These are phyloP conservation scores for Trichopria drosophilae DNA, from an alignment of 2,888 invertebrate genomes.

Conservation along the genomic window DNA sequence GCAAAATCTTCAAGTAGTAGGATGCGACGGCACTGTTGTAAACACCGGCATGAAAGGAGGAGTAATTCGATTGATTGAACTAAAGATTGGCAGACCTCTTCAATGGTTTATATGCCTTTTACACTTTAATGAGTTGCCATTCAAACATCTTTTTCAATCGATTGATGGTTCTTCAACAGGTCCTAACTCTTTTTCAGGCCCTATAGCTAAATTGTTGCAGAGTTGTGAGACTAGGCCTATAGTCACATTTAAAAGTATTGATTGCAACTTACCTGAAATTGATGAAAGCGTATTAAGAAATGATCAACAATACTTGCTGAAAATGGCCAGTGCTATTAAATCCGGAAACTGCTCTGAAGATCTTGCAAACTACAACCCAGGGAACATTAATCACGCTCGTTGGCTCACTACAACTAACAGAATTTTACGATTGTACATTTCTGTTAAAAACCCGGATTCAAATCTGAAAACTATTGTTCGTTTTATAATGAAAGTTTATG, in stretches of 20 bases:
- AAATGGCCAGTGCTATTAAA: constrained; percentile 13
- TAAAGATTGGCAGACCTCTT: background rate
- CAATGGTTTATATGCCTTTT: background rate
- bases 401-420: constrained; percentile 16
- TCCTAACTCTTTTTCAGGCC: background rate
- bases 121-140: background rate
- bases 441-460: background rate
- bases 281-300: constrained; percentile 11
- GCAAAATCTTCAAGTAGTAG: background rate
- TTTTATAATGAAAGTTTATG: constrained; percentile 20
- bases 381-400: constrained; percentile 12
- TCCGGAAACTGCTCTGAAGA: constrained; percentile 1
- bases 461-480: constrained; percentile 14
- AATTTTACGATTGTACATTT: background rate
- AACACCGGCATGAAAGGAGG: background rate
- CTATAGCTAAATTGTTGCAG: constrained; percentile 5
- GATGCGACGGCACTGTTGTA: constrained; percentile 1
- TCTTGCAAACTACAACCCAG: constrained; percentile 9
- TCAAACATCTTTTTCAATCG: background rate
- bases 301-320: constrained; percentile 18
- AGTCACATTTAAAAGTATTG: constrained; percentile 2
- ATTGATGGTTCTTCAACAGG: background rate
- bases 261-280: constrained; percentile 2
- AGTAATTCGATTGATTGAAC: background rate
- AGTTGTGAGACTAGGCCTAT: constrained; percentile 4